A percentile compares a stretch with the other conserved stretches of the same genome.
phyloP scores from a whole-genome alignment of 2,888 invertebrate species.

The Athalia cordata region DNA sequence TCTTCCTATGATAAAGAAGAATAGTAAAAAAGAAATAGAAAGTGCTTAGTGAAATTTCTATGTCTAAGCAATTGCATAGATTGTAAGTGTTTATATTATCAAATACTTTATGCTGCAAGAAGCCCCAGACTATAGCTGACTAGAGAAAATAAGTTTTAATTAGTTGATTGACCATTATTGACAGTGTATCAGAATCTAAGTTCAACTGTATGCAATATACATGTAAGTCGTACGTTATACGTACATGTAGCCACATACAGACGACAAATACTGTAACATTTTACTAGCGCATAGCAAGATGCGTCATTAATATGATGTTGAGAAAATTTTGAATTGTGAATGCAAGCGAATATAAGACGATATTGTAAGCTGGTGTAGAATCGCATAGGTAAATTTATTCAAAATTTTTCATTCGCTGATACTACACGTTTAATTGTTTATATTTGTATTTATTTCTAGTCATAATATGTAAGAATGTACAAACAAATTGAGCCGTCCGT shows the following conservation, averaged over 20 bases:
- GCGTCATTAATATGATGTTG: neutral
- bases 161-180: neutral
- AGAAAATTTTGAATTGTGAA: neutral
- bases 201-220: neutral
- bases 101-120: neutral
- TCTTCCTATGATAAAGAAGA: conserved; percentile 81
- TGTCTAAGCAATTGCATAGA: neutral
- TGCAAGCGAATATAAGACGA: neutral
- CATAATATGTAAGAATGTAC: conserved; percentile 57
- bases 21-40: conserved; percentile 61
- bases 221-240: no score
- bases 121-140: neutral
- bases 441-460: conserved; percentile 59
- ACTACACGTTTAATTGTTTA: conserved; percentile 43
- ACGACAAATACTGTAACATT: no score
- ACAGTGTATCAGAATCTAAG: neutral
- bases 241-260: no score
- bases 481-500: conserved; percentile 48
- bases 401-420: conserved; percentile 46
- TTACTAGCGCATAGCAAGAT: no score
- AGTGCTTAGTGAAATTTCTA: conserved; percentile 55
- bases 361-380: neutral
- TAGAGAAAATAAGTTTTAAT: conserved; percentile 3
- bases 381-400: conserved; percentile 6
- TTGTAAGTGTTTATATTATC: neutral